Conservation (phyloP, 2,888 invertebrate genomes). For the Hypomecis atomaria region DNA sequence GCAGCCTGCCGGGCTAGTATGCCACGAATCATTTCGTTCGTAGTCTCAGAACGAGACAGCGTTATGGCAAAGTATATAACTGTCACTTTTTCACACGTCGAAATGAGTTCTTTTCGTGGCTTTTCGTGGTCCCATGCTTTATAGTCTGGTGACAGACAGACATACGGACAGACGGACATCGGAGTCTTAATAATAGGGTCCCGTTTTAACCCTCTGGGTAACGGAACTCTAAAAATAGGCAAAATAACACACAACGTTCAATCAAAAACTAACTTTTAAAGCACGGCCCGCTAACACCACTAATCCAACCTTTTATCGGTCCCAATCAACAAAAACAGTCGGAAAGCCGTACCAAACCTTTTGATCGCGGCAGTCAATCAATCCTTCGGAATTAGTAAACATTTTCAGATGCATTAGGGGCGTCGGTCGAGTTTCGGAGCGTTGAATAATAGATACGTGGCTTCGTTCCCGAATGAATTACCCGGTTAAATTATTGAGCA, state of each 20-base stretch:
- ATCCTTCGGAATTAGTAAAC: constrained; percentile 59
- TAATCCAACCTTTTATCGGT: constrained; percentile 18
- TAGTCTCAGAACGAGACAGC: no score
- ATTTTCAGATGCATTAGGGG: constrained; percentile 64
- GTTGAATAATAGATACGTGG: constrained; percentile 74
- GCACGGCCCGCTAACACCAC: neutral
- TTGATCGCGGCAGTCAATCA: constrained; percentile 55
- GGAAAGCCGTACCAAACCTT: constrained; percentile 28
- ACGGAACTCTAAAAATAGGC: neutral
- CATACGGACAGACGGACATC: no score
- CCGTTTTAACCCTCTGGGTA: no score
- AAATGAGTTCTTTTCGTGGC: no score
- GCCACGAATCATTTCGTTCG: no score
- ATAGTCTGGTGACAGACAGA: no score
- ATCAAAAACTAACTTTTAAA: neutral
- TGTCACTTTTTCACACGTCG: no score
- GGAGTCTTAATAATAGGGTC: no score
- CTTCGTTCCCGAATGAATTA: constrained; percentile 67
- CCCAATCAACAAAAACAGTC: constrained; percentile 22
- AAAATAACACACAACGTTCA: neutral
- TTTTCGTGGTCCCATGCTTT: no score
- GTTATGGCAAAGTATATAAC: no score
- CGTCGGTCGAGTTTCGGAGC: constrained; percentile 55
- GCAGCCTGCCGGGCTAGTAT: no score
- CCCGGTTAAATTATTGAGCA: constrained; percentile 76